Percentiles rank a stretch among this genome's conserved stretches.
These are phyloP conservation scores for Malurus leucopterus DNA, from an alignment of 2,797 vertebrate species.

Conservation along the genomic window DNA sequence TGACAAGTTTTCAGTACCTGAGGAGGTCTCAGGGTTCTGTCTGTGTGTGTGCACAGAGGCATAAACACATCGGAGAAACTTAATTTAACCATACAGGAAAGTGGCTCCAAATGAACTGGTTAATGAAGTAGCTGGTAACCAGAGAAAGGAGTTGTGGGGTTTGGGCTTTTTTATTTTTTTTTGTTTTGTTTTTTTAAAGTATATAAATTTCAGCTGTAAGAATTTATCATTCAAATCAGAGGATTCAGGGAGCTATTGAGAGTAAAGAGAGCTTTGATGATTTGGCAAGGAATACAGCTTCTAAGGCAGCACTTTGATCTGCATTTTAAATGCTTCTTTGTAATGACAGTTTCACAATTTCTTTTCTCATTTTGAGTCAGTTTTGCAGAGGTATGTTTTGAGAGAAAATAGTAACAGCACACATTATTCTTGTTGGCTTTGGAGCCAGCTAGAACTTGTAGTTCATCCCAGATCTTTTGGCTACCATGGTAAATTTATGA, in stretches of 20 bases:
- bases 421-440: neutral
- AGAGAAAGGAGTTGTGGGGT: neutral
- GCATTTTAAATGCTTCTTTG: constrained; percentile 55
- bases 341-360: constrained; percentile 41
- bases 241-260: constrained; percentile 33
- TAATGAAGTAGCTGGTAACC: neutral
- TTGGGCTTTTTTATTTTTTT: neutral
- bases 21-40: neutral
- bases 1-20: neutral
- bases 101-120: neutral
- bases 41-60: neutral
- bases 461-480: constrained; percentile 54
- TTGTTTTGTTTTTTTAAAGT: neutral
- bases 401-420: constrained; percentile 50
- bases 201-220: neutral
- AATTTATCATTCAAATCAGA: constrained; percentile 21
- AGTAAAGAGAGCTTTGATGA: constrained; percentile 43
- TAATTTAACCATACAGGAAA: neutral
- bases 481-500: constrained; percentile 34
- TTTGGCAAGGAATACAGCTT: constrained; percentile 35
- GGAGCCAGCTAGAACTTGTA: constrained; percentile 52
- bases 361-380: constrained; percentile 52
- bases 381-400: constrained; percentile 58
- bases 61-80: neutral
- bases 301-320: constrained; percentile 39